Conservation (phyloP, 2,888 invertebrate genomes). For the Koerneria pararmatus region DNA sequence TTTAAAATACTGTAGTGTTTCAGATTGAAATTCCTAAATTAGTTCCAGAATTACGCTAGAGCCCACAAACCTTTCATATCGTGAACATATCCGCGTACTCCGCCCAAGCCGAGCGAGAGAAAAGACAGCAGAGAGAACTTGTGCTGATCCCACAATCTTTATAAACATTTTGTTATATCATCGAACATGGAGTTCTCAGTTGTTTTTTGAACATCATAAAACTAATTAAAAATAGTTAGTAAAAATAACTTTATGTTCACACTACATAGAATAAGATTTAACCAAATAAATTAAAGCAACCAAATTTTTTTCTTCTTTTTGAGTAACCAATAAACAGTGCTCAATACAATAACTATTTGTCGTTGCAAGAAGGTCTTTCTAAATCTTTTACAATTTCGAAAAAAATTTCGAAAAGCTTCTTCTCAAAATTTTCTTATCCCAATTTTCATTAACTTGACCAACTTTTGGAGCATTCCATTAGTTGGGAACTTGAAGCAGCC, state of each 20-base stretch:
- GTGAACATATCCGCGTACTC: constrained; percentile 47
- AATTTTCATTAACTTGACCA: too few relatives aligned
- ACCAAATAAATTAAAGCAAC: too few relatives aligned
- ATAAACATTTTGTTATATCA: neutral
- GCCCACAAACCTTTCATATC: constrained; percentile 28
- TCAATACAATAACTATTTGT: too few relatives aligned
- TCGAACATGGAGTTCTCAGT: too few relatives aligned
- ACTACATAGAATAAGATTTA: too few relatives aligned
- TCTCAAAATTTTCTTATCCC: too few relatives aligned
- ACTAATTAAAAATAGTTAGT: neutral
- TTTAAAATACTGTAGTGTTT: neutral
- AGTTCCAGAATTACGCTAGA: neutral
- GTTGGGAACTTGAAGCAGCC: constrained; percentile 88
- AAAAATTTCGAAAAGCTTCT: neutral
- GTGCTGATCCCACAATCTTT: constrained; percentile 81
- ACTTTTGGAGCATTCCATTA: constrained; percentile 67
- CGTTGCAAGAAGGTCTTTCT: constrained; percentile 61
- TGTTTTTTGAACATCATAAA: too few relatives aligned
- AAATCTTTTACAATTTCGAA: too few relatives aligned
- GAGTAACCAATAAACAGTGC: too few relatives aligned
- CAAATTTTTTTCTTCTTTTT: too few relatives aligned
- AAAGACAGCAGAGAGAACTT: constrained; percentile 77
- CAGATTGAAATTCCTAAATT: neutral
- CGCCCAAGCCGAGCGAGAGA: constrained; percentile 75
- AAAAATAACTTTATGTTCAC: neutral